phyloP scores from a whole-genome alignment of 2,888 invertebrate genomes.

The Drosophila pseudotalamancana region DNA sequence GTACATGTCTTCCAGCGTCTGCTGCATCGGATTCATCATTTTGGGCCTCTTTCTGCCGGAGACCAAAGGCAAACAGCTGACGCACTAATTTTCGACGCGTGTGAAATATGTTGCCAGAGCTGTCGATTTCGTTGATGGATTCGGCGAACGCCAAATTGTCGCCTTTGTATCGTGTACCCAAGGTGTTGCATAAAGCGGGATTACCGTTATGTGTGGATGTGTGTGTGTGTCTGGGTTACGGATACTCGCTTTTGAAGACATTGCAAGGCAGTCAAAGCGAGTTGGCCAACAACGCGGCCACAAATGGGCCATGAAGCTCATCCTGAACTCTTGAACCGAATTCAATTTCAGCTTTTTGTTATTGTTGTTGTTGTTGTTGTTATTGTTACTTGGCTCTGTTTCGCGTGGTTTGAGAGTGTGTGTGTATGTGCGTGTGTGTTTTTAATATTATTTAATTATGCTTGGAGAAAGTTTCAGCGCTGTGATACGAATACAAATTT shows the following conservation, averaged over 20 bases:
- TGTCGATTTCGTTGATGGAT: slow-evolving; percentile 29
- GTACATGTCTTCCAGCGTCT: slow-evolving; percentile 69
- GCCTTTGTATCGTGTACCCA: slow-evolving; percentile 52
- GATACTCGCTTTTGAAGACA: slow-evolving; percentile 28
- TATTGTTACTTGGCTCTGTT: slow-evolving; percentile 2
- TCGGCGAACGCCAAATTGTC: slow-evolving; percentile 51
- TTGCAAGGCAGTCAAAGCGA: slow-evolving; percentile 40
- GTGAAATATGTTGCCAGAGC: slow-evolving; percentile 53
- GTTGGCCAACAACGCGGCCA: slow-evolving; percentile 37
- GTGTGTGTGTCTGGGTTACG: slow-evolving; percentile 22
- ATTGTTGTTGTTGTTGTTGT: slow-evolving; percentile 1
- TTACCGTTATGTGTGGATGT: slow-evolving; percentile 19
- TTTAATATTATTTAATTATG: slow-evolving; percentile 36
- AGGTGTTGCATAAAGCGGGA: slow-evolving; percentile 58
- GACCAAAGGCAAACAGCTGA: slow-evolving; percentile 80
- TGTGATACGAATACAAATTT: slow-evolving; percentile 41
- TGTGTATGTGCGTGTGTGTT: background rate
- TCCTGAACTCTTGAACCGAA: slow-evolving; percentile 75
- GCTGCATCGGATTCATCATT: slow-evolving; percentile 70
- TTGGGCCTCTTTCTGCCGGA: slow-evolving; percentile 76
- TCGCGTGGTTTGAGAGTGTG: slow-evolving; percentile 4
- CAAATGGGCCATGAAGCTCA: slow-evolving; percentile 49
- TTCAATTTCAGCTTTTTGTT: slow-evolving; percentile 57
- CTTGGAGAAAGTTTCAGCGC: slow-evolving; percentile 35
- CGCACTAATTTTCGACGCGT: slow-evolving; percentile 60